Evolutionary conservation across 1,140 invertebrate genomes (phyloP).

Genomic region (Steinernema khuongi): DNA sequence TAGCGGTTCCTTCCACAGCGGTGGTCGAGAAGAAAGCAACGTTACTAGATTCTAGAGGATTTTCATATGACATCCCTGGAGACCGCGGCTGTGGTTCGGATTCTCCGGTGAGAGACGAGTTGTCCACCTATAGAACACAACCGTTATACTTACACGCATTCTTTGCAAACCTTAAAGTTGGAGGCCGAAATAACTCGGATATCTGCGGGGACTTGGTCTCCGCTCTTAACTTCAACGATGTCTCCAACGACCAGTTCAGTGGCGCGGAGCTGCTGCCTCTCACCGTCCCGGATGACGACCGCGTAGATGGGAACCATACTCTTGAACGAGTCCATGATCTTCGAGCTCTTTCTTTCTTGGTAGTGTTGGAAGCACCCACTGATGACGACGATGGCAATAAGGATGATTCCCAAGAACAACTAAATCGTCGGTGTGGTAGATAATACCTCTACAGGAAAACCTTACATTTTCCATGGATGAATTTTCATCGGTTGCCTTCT

Average conservation of each 20-base stretch:
- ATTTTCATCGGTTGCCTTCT: no score
- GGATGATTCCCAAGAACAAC: conserved; percentile 39
- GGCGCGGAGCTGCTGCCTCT: conserved; percentile 79
- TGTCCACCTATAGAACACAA: conserved; percentile 65
- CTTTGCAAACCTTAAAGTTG: conserved; percentile 70
- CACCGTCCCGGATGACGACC: conserved; percentile 69
- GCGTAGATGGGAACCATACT: conserved; percentile 36
- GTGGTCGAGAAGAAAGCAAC: conserved; percentile 37
- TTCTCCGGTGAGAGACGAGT: conserved; percentile 73
- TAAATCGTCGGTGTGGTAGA: conserved; percentile 19
- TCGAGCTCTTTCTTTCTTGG: conserved; percentile 39
- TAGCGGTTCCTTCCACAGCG: conserved; percentile 70
- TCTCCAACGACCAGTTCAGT: conserved; percentile 85
- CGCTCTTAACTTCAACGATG: conserved; percentile 87
- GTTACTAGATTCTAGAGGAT: conserved; percentile 38
- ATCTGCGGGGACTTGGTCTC: conserved; percentile 86
- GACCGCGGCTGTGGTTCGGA: conserved; percentile 67
- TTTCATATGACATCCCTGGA: conserved; percentile 65
- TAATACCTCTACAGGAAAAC: conserved; percentile 28
- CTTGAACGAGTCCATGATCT: conserved; percentile 38
- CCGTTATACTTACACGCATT: conserved; percentile 1
- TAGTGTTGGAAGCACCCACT: conserved; percentile 42
- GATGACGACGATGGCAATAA: conserved; percentile 37
- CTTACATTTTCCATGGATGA: conserved; percentile 37
- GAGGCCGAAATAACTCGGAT: conserved; percentile 81